Base-by-base conservation (phyloP, 2,113 vertebrate genomes). In the Centrocercus urophasianus region DNA sequence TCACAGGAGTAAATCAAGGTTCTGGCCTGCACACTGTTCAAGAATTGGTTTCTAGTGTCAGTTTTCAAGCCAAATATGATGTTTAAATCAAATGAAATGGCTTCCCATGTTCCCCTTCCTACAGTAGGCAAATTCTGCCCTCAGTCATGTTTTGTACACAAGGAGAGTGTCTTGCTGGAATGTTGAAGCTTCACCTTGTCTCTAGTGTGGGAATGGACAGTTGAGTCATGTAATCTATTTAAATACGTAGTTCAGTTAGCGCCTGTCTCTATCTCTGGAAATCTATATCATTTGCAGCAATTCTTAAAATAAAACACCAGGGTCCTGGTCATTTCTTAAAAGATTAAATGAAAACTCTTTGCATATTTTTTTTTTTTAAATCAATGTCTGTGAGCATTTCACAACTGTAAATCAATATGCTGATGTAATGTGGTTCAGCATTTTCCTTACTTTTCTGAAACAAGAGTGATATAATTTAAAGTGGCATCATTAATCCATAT, bases 381-480 rank as follows among this genome's bases (percentile, higher is more conserved):
- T 12, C 54, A 76, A 28, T 6, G 1, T 73, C 24, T 83, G 32
- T 86, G 20, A 10, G 6, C 36, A 3, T 79, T 38, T 80, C 32
- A 79, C 30, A 59, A 43, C 36, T 79, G 38, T 77, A 67, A 90
- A 83, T 86, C 61, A 81, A 32, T 43, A 57, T 69, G 21, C 20
- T 89, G 32, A 57, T 34, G 30, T 36, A 88, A 76, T 22, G 65
- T 10, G 20, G 13, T 67, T 80, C 50, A 78, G 52, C n/a, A 43
- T 89, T 90, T 91, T 90, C 57, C 57, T 94, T 52, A 36, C n/a
- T 89, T 83, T 93, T 83, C 75, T 95, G 72, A 90, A 91, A 78
- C 52, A 82, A 60, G 7, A 71, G 47, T 88, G 64, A 75, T 89
- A 80, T 80, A 88, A 93, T 86, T 89, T 88, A 83, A 89, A 91